Evolutionary conservation across 1,140 invertebrate species (phyloP).

Genomic region (Hypothenemus hampei): DNA sequence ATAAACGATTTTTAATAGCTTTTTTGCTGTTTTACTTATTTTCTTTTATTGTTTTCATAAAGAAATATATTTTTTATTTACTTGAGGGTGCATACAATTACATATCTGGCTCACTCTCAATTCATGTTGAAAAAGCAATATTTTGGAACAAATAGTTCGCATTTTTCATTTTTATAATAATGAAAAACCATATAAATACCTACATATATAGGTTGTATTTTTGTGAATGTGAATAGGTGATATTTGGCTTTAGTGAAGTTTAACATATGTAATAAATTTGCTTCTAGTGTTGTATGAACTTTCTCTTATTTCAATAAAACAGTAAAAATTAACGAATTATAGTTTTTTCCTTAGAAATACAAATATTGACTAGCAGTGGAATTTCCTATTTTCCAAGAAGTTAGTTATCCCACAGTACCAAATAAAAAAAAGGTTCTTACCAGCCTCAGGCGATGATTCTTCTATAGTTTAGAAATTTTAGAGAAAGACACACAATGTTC

Average conservation of each 20-base stretch:
- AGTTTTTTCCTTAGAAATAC: background rate
- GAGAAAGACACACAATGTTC: too few relatives aligned
- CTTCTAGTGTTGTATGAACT: slow-evolving; percentile 39
- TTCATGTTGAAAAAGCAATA: slow-evolving; percentile 27
- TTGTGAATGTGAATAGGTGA: slow-evolving; percentile 41
- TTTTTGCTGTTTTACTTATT: too few relatives aligned
- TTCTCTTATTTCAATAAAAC: slow-evolving; percentile 40
- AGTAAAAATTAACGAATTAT: background rate
- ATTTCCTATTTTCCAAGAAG: background rate
- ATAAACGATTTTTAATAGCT: too few relatives aligned
- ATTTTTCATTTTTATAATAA: slow-evolving; percentile 35
- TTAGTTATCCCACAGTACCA: too few relatives aligned
- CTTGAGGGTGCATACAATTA: slow-evolving; percentile 12
- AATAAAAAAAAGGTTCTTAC: too few relatives aligned
- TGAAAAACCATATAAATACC: slow-evolving; percentile 24
- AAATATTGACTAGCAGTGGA: background rate
- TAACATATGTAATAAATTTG: slow-evolving; percentile 33
- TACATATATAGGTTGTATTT: slow-evolving; percentile 39
- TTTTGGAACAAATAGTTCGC: slow-evolving; percentile 31
- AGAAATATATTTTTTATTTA: background rate
- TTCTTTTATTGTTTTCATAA: background rate
- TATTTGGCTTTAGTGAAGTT: slow-evolving; percentile 40
- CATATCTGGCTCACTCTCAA: slow-evolving; percentile 30
- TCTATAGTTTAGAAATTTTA: too few relatives aligned
- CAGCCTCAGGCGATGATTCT: too few relatives aligned